Conservation (phyloP, 2,113 vertebrate species). For the Tylochromis polylepis region DNA sequence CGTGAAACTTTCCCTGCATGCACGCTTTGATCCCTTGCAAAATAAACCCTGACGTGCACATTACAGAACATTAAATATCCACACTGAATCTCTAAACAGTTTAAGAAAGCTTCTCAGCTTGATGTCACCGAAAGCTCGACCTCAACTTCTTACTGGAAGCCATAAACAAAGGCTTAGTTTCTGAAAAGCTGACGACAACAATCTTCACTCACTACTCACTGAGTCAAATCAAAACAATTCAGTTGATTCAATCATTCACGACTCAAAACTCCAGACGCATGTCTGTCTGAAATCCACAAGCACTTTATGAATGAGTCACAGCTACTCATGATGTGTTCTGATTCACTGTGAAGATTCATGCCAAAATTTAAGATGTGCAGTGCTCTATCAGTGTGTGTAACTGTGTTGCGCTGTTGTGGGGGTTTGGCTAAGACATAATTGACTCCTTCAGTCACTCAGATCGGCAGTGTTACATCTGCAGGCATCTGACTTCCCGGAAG, state of each 20-base stretch:
- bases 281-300: conserved; percentile 23
- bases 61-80: conserved; percentile 12
- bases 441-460: conserved; percentile 26
- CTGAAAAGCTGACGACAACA: conserved; percentile 26
- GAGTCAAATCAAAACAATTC: conserved; percentile 33
- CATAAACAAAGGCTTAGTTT: not conserved
- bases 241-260: conserved; percentile 13
- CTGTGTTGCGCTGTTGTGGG: not conserved
- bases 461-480: conserved; percentile 50
- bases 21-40: not conserved
- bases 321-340: conserved; percentile 3
- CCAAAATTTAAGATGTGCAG: conserved; percentile 20
- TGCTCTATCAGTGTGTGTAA: not conserved
- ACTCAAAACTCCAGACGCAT: not conserved
- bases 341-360: conserved; percentile 9
- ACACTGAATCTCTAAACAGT: not conserved
- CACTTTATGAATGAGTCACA: conserved; percentile 60
- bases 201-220: conserved; percentile 34
- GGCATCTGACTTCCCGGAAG: conserved; percentile 57
- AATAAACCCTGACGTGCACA: not conserved
- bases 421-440: not conserved
- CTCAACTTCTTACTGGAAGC: conserved; percentile 6
- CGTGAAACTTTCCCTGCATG: not conserved
- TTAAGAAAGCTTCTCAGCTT: not conserved
- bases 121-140: not conserved